Base-by-base conservation (phyloP, 2,113 vertebrate species). In the Castor canadensis region DNA sequence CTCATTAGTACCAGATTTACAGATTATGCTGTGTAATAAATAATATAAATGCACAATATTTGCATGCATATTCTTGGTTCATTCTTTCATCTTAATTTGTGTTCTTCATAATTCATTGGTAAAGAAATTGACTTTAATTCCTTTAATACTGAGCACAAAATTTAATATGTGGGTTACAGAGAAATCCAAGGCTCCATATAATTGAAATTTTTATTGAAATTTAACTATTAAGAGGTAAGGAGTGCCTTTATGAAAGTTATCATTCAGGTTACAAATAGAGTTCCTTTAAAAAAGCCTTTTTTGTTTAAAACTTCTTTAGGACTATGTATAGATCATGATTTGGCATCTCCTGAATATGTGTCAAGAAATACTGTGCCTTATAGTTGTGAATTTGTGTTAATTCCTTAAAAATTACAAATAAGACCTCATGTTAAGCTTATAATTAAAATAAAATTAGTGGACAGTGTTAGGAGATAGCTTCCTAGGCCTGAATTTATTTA, bases 1-100 rank as follows among this genome's bases (percentile, higher is more conserved):
- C 98, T 98, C 97, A 98, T 98, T 98, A 98, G 97, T 97, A 92
- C 15, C 60, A 98, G 97, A 98, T 98, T 98, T 98, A 96, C 95
- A 47, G 91, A 98, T 98, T 98, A 97, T 90, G 56, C 76, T 97
- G 22, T 97, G 3, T 97, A 95, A 92, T 98, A 97, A 97, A 94
- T 97, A 97, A 96, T 92, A 89, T 67, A 91, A 98, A 97, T 94
- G 84, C 67, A 97, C 0, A 13, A 56, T 98, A 90, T 97, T 96
- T 97, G 83, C 94, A 95, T 97, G 87, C 60, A 43, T 96, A 96
- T 90, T 97, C 93, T 88, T 72, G 95, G 94, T 97, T 97, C 47
- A 87, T 95, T 97, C 95, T 98, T 96, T 94, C 64, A 93, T 97
- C 91, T 96, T 97, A 97, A 90, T 98, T 98, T 98, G 75, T 97